Conservation (phyloP, 2,888 invertebrate genomes). For the Ernsta delagoae region DNA sequence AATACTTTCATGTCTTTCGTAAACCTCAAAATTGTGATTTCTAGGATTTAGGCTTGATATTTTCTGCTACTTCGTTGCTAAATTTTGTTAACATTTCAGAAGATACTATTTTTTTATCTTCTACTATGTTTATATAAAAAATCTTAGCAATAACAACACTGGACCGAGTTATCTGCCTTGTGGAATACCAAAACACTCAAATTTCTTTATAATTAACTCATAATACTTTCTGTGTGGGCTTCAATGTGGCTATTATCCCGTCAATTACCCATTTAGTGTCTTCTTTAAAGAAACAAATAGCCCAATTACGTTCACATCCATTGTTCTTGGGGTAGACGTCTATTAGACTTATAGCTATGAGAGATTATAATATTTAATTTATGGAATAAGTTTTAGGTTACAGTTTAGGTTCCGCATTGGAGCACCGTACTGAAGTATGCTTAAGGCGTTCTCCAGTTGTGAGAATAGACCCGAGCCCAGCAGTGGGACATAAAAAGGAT, state of each 20-base stretch:
- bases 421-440: too few relatives aligned
- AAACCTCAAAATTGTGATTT: too few relatives aligned
- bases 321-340: not conserved
- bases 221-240: constrained; percentile 15
- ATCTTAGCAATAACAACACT: not conserved
- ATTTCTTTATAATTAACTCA: constrained; percentile 4
- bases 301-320: not conserved
- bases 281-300: constrained; percentile 2
- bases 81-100: not conserved
- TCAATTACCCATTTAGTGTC: constrained; percentile 3
- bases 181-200: not conserved
- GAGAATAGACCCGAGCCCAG: too few relatives aligned
- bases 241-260: constrained; percentile 8
- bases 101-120: not conserved
- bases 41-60: too few relatives aligned
- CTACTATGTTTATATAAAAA: too few relatives aligned
- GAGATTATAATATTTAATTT: too few relatives aligned
- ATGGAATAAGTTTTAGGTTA: too few relatives aligned
- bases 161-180: not conserved
- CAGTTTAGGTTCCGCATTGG: too few relatives aligned
- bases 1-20: too few relatives aligned
- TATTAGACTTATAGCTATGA: not conserved
- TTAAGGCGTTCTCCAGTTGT: too few relatives aligned
- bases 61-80: too few relatives aligned
- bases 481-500: too few relatives aligned